These are phyloP conservation scores for Mesocentrotus franciscanus DNA, from an alignment of 53 echinoderm and acorn worm species.

Conservation along the genomic window DNA sequence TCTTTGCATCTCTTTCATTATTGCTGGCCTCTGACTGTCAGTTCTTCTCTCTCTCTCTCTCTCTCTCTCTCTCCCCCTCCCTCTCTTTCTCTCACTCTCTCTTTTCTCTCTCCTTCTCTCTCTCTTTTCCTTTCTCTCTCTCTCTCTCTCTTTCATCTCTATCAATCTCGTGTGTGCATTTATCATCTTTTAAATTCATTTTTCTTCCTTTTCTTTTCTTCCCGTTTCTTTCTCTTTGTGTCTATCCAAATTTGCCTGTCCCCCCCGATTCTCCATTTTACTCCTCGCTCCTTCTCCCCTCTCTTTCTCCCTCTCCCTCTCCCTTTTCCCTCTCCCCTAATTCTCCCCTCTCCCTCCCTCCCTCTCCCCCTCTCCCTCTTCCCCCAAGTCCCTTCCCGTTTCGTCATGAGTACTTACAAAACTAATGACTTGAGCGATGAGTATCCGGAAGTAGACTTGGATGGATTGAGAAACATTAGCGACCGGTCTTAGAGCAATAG, in stretches of 20 bases:
- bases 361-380: no score
- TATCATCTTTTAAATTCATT: background rate
- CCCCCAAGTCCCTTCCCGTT: no score
- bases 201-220: background rate
- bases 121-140: no score
- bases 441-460: slow-evolving; percentile 62
- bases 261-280: background rate
- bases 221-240: background rate
- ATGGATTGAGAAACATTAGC: slow-evolving; percentile 21
- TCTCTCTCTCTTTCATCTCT: no score
- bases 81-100: no score
- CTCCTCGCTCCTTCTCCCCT: background rate
- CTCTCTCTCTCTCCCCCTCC: no score
- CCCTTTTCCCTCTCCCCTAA: background rate
- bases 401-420: slow-evolving; percentile 62
- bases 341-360: background rate
- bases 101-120: no score
- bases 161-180: no score
- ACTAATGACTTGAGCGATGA: slow-evolving; percentile 67
- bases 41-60: no score
- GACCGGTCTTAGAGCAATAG: slow-evolving; percentile 25
- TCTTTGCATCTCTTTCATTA: background rate
- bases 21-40: background rate
- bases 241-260: background rate
- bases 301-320: background rate